Evolutionary conservation across 2,888 invertebrate species (phyloP), one percentile per base, ranked within the genome.

Genomic region (Idaea biselata): DNA sequence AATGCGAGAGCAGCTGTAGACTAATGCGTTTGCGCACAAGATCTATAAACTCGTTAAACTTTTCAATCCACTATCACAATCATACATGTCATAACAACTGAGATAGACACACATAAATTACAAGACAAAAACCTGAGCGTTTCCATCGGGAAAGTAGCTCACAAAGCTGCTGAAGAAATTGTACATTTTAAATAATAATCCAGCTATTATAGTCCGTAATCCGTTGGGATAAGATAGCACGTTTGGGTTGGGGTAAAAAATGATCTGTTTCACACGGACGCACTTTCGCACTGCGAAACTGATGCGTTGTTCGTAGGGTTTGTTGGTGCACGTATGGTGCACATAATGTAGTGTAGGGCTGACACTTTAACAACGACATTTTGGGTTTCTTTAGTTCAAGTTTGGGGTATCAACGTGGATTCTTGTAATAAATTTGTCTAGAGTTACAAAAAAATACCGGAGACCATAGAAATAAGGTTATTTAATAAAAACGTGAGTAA

Each of bases 151-250:
- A 81, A 87, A 86, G 83, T 87, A 83, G 78, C 76, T 80, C 74
- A 86, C 80, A 73, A 86, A 80, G 68, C 80, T 73, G 66, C 79
- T 81, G 76, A 85, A 85, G 82, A 88, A 85, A 80, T 84, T 84
- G 77, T 86, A 81, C 88, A 91, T 88, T 69, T 79, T 77, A 60
- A 63, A 56, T 62, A 6, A 63, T 61, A 60, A 60, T 44, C 71
- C 60, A 70, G 66, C 67, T 60, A 78, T 73, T 68, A 65, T 72
- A 33, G 61, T 68, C 74, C 64, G 61, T 76, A 74, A 63, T 68
- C 58, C 5, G 18, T n/a, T 61, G 44, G 64, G 60, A 44, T 75
- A 68, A 55, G 63, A 64, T 18, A 57, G 57, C 67, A 67, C 44
- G 44, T 44, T 44, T 44, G 2, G 44, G 44, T 44, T 64, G 58